These are phyloP conservation scores for Anthopleura sola DNA, from an alignment of 64 coral and sea anemone species.

Conservation along the genomic window DNA sequence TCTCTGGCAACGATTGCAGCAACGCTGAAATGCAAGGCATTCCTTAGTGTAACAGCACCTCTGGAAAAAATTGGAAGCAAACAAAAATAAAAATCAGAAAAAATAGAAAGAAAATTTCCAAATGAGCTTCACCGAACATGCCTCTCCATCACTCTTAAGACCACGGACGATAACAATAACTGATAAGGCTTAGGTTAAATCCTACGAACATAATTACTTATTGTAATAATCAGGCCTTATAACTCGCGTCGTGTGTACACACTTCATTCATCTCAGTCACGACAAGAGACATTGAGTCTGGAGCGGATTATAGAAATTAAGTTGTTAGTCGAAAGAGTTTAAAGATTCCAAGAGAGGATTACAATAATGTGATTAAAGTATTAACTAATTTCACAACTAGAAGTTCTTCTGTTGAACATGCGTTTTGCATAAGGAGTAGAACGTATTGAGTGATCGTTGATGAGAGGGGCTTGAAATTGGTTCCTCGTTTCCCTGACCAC, in stretches of 20 bases:
- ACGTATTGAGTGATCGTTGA: not conserved
- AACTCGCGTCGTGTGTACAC: not conserved
- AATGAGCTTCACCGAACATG: not conserved
- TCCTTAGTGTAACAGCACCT: too few relatives aligned
- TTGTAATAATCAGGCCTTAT: not conserved
- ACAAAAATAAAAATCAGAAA: too few relatives aligned
- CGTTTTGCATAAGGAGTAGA: not conserved
- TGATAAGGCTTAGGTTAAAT: not conserved
- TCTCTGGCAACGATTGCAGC: too few relatives aligned
- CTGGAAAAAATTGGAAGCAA: too few relatives aligned
- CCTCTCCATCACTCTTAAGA: too few relatives aligned
- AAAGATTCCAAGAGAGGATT: not conserved
- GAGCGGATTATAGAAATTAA: conserved; percentile 7
- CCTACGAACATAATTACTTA: not conserved
- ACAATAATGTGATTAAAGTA: conserved; percentile 11
- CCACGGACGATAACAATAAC: not conserved
- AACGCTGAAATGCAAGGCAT: too few relatives aligned
- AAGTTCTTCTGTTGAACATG: not conserved
- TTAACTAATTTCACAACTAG: not conserved
- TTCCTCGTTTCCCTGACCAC: conserved; percentile 2
- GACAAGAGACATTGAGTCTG: conserved; percentile 9
- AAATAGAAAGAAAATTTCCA: too few relatives aligned
- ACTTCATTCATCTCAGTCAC: conserved; percentile 19
- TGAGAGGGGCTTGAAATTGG: not conserved
- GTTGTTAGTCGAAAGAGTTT: conserved; percentile 1